Percentiles rank a stretch among this genome's conserved stretches.
phyloP scores from a whole-genome alignment of 2,113 vertebrate genomes.

The Parotia lawesii region DNA sequence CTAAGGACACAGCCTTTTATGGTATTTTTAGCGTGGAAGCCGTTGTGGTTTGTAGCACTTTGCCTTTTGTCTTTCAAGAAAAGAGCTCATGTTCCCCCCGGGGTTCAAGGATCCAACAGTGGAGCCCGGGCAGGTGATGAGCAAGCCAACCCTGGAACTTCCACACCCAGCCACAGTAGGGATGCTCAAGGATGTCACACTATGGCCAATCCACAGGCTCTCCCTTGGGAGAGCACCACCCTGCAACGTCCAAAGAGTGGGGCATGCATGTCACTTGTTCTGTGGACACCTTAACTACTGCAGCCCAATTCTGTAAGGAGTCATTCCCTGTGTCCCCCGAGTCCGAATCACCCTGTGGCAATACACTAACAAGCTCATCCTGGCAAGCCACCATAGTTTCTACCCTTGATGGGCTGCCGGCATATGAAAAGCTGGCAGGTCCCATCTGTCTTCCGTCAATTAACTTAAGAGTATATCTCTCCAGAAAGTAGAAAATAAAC shows the following conservation, averaged over 20 bases:
- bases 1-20: conserved; percentile 65
- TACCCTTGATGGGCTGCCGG: not conserved
- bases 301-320: not conserved
- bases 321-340: fast-evolving
- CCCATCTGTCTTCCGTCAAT: not conserved
- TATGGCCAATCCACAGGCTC: not conserved
- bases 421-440: not conserved
- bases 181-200: not conserved
- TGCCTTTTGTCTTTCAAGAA: not conserved
- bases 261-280: fast-evolving
- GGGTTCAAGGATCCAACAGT: not conserved
- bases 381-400: not conserved
- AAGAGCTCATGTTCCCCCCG: not conserved
- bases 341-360: not conserved
- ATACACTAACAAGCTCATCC: not conserved
- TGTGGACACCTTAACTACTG: not conserved
- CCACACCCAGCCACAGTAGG: fast-evolving
- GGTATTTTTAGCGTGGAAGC: conserved; percentile 55
- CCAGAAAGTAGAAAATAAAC: not conserved
- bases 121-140: not conserved
- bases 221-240: not conserved
- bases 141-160: not conserved
- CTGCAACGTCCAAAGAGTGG: fast-evolving
- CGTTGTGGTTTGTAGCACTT: conserved; percentile 7
- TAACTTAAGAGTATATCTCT: not conserved